Conservation (phyloP, 2,888 invertebrate genomes). For the Colletes collaris region DNA sequence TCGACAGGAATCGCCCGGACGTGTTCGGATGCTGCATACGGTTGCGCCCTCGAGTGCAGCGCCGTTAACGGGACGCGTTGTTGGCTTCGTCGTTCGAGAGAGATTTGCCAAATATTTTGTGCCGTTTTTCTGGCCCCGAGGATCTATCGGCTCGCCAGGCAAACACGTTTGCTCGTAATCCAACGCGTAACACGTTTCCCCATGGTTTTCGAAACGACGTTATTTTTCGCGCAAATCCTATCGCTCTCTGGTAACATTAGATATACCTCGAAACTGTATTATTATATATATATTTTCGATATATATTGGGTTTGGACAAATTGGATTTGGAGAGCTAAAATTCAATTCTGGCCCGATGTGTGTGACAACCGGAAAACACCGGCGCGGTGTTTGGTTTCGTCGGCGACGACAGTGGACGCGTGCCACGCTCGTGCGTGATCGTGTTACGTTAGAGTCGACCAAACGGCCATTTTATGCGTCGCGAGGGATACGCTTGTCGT, state of each 20-base stretch:
- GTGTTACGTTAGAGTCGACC: not conserved
- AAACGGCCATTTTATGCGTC: slow-evolving; percentile 33
- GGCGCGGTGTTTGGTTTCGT: too few relatives aligned
- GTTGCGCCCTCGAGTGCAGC: slow-evolving; percentile 23
- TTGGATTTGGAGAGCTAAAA: too few relatives aligned
- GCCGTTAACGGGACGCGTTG: slow-evolving; percentile 5
- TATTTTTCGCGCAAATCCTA: not conserved
- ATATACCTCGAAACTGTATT: too few relatives aligned
- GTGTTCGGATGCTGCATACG: slow-evolving; percentile 21
- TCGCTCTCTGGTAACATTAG: not conserved
- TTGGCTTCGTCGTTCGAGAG: not conserved
- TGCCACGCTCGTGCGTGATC: not conserved
- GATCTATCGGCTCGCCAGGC: not conserved
- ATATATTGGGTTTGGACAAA: too few relatives aligned
- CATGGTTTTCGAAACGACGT: not conserved
- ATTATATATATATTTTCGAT: too few relatives aligned
- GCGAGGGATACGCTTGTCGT: slow-evolving; percentile 28
- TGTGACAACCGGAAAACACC: too few relatives aligned
- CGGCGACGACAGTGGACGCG: too few relatives aligned
- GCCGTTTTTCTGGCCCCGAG: not conserved
- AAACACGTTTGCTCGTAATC: not conserved
- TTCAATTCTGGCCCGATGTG: too few relatives aligned
- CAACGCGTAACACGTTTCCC: not conserved
- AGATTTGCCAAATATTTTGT: slow-evolving; percentile 12
- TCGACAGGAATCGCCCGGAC: slow-evolving; percentile 51